Conservation (phyloP, 2,113 vertebrate genomes). For the Chionomys nivalis region DNA sequence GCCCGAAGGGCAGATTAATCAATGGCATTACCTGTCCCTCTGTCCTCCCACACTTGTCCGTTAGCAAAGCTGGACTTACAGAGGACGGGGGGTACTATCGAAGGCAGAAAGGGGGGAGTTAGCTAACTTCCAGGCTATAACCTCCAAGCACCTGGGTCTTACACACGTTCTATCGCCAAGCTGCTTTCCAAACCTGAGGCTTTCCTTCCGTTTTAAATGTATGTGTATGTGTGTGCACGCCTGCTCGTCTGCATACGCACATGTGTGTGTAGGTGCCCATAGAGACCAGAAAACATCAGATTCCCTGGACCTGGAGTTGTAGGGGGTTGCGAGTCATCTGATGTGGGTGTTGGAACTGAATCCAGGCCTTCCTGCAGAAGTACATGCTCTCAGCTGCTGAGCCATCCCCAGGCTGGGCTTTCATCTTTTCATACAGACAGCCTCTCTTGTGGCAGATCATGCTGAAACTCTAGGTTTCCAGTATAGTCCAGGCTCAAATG, state of each 20-base stretch:
- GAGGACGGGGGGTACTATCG: not conserved
- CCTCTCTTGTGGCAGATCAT: not conserved
- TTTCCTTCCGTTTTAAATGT: not conserved
- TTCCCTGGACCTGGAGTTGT: not conserved
- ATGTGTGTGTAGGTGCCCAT: not conserved
- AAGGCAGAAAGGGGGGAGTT: not conserved
- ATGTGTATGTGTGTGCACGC: not conserved
- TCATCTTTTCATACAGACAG: not conserved
- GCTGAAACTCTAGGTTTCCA: not conserved
- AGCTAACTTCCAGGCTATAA: not conserved
- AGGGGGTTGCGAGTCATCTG: too few species aligned
- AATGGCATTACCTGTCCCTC: not conserved
- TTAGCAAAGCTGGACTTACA: not conserved
- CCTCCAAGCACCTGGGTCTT: not conserved
- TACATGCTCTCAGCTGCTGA: not conserved
- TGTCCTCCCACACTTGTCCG: not conserved
- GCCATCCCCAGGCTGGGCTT: not conserved
- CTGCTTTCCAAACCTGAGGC: not conserved
- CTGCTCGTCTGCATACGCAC: not conserved
- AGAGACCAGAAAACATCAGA: not conserved
- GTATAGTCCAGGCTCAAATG: not conserved
- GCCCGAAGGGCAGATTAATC: not conserved
- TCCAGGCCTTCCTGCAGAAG: not conserved
- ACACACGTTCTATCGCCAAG: accelerated
- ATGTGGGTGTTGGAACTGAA: not conserved